These are phyloP conservation scores for Toxotes chatareus DNA, from an alignment of 2,113 vertebrate species.

Conservation along the genomic window DNA sequence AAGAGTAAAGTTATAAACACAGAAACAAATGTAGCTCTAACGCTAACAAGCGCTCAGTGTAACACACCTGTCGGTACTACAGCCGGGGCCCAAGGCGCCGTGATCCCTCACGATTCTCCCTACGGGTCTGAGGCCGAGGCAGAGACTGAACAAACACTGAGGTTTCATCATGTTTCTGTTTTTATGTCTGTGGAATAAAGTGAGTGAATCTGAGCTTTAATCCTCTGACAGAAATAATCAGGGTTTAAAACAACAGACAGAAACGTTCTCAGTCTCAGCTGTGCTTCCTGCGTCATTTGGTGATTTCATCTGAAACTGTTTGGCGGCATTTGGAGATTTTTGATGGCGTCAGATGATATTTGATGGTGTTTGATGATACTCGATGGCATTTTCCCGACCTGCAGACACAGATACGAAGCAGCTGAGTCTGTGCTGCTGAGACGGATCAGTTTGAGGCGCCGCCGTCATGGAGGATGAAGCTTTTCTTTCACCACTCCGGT, in stretches of 20 bases:
- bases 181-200: too few species aligned
- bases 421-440: slow-evolving; percentile 25
- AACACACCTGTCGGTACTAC: too few species aligned
- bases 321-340: too few species aligned
- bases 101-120: too few species aligned
- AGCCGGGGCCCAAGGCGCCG: too few species aligned
- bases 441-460: slow-evolving; percentile 38
- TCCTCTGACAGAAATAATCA: not conserved
- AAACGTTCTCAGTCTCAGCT: not conserved
- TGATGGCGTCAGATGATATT: not conserved
- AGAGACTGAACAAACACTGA: too few species aligned
- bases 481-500: slow-evolving; percentile 28
- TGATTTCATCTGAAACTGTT: not conserved
- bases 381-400: not conserved
- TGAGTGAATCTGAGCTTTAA: not conserved
- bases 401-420: not conserved
- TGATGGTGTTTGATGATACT: not conserved
- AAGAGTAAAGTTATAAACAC: not conserved
- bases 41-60: too few species aligned
- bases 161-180: too few species aligned
- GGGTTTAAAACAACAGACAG: not conserved
- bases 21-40: too few species aligned
- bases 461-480: slow-evolving; percentile 47
- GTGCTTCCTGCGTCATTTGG: not conserved
- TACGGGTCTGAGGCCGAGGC: too few species aligned